Conservation (phyloP, 2,113 vertebrate genomes). For the Neopipo cinnamomea region DNA sequence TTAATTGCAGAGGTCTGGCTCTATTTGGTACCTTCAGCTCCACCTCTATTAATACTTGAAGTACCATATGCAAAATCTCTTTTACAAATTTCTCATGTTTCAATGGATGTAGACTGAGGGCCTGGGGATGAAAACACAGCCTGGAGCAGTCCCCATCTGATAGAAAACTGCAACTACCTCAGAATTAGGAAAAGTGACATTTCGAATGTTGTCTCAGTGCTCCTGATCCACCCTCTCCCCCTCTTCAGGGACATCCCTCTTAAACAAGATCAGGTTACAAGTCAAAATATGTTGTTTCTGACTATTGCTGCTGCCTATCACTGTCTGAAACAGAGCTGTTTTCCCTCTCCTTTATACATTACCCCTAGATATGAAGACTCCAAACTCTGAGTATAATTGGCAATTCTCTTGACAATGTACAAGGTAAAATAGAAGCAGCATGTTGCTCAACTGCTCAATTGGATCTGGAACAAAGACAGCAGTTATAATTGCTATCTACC, state of each 20-base stretch:
- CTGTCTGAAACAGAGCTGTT: slow-evolving; percentile 27
- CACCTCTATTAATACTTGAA: neutral
- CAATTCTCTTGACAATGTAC: slow-evolving; percentile 41
- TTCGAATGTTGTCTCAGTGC: neutral
- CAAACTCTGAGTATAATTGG: neutral
- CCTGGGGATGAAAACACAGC: neutral
- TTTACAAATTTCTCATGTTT: neutral
- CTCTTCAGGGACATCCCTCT: neutral
- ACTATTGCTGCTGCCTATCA: neutral
- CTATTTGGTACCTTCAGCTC: neutral
- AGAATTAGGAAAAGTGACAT: neutral
- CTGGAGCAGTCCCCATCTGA: neutral
- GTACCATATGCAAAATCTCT: neutral
- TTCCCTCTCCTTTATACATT: neutral
- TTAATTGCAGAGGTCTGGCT: neutral
- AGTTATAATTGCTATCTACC: slow-evolving; percentile 20
- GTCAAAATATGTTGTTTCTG: slow-evolving; percentile 26
- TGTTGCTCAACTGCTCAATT: slow-evolving; percentile 7
- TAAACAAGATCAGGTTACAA: slow-evolving; percentile 23
- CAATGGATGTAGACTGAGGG: accelerated
- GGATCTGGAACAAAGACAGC: slow-evolving; percentile 30
- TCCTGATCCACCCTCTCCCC: neutral
- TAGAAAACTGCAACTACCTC: neutral
- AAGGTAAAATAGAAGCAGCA: slow-evolving; percentile 47
- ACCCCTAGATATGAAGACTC: neutral